Base-by-base conservation (phyloP, 2,888 invertebrate genomes). In the Drosophila crucigera region DNA sequence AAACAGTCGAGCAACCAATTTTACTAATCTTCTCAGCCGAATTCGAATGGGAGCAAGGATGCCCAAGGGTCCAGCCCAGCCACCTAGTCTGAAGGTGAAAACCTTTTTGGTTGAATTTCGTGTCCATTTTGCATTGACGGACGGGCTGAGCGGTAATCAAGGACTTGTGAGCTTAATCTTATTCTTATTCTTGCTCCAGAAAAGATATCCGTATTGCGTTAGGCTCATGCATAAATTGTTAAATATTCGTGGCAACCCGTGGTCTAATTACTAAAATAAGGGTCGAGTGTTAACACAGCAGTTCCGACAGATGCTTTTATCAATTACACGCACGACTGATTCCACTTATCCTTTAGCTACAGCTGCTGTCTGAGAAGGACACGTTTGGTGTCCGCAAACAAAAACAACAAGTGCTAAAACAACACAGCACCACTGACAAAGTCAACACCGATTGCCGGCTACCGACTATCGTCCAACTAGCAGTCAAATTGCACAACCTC, bases 301-400 rank as follows among this genome's bases (percentile, higher is more conserved):
- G 19, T 39, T 58, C n/a, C 47, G 50, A 43, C 64, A 70, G 66
- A 64, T 74, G 61, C 71, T 70, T 85, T 82, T 82, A 80, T 83
- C 85, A 84, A 88, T 88, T 80, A 88, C 76, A 88, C 68, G 67
- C 73, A 67, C 68, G 73, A 56, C 63, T 69, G 63, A 43, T 37
- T 50, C n/a, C 39, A n/a, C 31, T 49, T 35, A 56, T 62, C 47
- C 28, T 39, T 16, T 31, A 4, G 30, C 30, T 2, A 31, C 30
- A 35, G 22, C 30, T 39, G 33, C 30, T 31, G 50, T 41, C 39
- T 64, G 49, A 58, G 67, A 76, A 53, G 56, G 72, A 55, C 72
- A 80, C 76, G 69, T 63, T 60, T 73, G 70, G 30, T 70, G 62
- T 55, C 54, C 35, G 68, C 62, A 68, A 79, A 84, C 52, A 68